A percentile compares a stretch with the other conserved stretches of the same genome.
Evolutionary conservation across 2,888 invertebrate genomes (phyloP).

Genomic region (Agonopterix alstromeriana): DNA sequence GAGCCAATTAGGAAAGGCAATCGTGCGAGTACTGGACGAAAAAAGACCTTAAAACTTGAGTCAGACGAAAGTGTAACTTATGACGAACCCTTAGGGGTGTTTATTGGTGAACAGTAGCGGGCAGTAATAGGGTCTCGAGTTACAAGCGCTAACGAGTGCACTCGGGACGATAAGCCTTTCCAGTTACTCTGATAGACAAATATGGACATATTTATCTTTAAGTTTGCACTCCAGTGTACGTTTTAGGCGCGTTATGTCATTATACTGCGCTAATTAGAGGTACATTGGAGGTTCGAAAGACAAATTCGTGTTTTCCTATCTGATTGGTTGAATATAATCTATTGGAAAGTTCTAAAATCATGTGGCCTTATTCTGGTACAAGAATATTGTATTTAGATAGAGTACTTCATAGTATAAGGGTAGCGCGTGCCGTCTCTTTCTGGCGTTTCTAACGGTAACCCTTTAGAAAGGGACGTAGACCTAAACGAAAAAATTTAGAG

Average conservation of each 20-base stretch:
- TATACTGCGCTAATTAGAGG: conserved; percentile 51
- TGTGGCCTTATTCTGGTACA: neutral
- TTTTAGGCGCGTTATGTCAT: conserved; percentile 44
- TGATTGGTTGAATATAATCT: conserved; percentile 13
- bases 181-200: conserved; percentile 72
- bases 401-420: too few relatives aligned
- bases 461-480: too few relatives aligned
- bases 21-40: conserved; percentile 69
- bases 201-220: conserved; percentile 72
- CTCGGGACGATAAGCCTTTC: conserved; percentile 60
- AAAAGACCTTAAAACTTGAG: conserved; percentile 46
- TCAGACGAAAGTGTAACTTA: conserved; percentile 35
- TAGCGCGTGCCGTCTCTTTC: too few relatives aligned
- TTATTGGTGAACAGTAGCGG: conserved; percentile 25
- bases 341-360: neutral
- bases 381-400: too few relatives aligned
- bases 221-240: conserved; percentile 55
- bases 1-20: conserved; percentile 75
- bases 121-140: conserved; percentile 62
- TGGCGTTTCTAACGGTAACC: too few relatives aligned
- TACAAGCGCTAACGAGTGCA: conserved; percentile 69
- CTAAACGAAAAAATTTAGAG: too few relatives aligned
- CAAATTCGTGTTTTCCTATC: conserved; percentile 36
- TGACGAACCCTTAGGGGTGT: conserved; percentile 28
- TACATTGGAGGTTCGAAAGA: conserved; percentile 17